Evolutionary conservation across 2,113 vertebrate species (phyloP), one percentile per base, ranked within the genome.

Genomic region (Naja naja): DNA sequence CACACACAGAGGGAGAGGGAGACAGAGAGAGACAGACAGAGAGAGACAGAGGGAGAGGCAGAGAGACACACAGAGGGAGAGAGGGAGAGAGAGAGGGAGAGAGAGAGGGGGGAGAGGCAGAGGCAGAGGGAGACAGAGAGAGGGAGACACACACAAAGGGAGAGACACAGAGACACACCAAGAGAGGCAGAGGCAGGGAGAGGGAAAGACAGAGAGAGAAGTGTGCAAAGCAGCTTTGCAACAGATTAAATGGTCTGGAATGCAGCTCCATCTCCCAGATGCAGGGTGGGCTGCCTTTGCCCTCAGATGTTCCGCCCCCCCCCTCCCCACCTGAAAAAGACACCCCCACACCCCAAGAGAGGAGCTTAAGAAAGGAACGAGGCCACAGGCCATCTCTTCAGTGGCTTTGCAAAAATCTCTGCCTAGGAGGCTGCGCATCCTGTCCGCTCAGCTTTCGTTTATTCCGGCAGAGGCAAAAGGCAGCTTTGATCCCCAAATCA

Each of bases 161-260:
- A 14, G 52, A 12, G 10, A 53, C 2, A 49, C 7, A 49, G 49
- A 49, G 49, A 49, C 7, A 49, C 5, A 49, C 7, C 8, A 1
- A 49, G 12, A 53, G 52, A 16, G 52, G 16, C 12, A 53, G 52
- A 16, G 52, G 16, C 10, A 16, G 12, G 16, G 16, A 54, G 53
- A 20, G 20, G 23, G 4, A 22, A 20, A 23, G 20, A 23, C 16
- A 55, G 23, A 27, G 64, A 14, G 30, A 14, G 60, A 69, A 34
- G 64, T 34, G 64, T 34, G 64, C 64, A 16, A 34, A n/a, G 5
- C 64, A 34, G 85, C 85, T 69, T 69, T 10, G 22, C 58, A 23
- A 55, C 4, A 53, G 52, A 81, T 91, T 88, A 89, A 92, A 92
- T 89, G 27, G 47, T 54, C 91, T 88, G 91, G 49, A 89, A 92